Base-by-base conservation (phyloP, 2,888 invertebrate species). In the Pilophorus perplexus region DNA sequence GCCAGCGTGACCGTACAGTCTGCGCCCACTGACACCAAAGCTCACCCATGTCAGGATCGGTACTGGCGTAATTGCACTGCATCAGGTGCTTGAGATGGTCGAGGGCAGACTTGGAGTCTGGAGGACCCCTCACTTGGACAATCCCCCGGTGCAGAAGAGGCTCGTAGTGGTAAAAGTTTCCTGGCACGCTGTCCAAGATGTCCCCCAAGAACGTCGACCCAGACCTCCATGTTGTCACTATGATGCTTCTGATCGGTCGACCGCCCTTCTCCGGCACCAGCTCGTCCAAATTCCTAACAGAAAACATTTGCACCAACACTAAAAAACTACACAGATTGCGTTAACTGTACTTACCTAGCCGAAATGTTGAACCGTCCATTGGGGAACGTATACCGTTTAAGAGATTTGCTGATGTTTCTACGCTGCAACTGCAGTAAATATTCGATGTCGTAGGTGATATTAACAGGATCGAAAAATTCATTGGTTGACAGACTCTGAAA, bases 141-240 rank as follows among this genome's bases (percentile, higher is more conserved):
- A 92, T 90, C 69, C 87, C 89, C 78, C 87, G 89, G 74, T 89
- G 86, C 68, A 92, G 79, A 68, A 93, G 79, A 28, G 93, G 93
- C 77, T 94, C 93, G 75, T 93, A 93, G 76, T 93, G 92, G 79
- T 93, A 93, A 78, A 84, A 93, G 76, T 88, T 93, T 27, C 86
- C 91, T 16, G 93, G 92, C 76, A 91, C 84, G 23, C 90, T 83
- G 76, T 90, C 90, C 50, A 93, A 76, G 44, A 92, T 84, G 74
- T 92, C 92, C 62, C 92, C 93, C 59, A 93, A 81, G 76, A 93
- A 93, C 33, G 93, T 93, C 18, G 93, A 92, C 4, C 93, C 93
- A 3, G 91, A 90, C 72, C 93, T 82, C 91, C 93, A 93, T 12
- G 90, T 90, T n/a, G 92, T 90, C 68, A 92, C 79, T 71, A 93